Conservation (phyloP, 2,113 vertebrate genomes). For the Microtus richardsoni region DNA sequence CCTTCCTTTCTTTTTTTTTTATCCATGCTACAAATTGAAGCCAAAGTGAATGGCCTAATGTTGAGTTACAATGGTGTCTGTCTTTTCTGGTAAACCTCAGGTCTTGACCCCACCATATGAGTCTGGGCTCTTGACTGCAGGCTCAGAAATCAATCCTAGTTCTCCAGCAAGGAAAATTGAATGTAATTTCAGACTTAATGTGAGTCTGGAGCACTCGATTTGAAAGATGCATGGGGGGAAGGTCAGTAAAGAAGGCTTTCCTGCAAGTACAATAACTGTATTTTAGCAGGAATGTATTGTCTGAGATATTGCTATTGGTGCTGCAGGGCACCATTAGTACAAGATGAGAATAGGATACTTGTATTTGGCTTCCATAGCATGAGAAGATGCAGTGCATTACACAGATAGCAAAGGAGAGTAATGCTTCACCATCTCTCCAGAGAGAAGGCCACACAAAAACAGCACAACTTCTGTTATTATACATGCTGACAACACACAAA, state of each 20-base stretch:
- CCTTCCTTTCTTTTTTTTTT: not conserved
- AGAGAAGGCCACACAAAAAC: not conserved
- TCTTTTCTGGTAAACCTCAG: not conserved
- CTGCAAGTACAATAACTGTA: constrained; percentile 46
- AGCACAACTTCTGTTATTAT: not conserved
- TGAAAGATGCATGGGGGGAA: constrained; percentile 58
- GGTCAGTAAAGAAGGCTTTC: constrained; percentile 28
- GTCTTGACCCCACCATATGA: not conserved
- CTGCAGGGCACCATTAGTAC: constrained; percentile 2
- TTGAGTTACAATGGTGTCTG: not conserved
- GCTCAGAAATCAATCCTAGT: constrained; percentile 35
- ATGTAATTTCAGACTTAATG: constrained; percentile 58
- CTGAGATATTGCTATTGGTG: not conserved
- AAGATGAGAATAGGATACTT: not conserved
- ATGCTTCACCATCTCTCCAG: not conserved
- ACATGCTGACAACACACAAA: not conserved
- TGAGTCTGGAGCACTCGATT: constrained; percentile 39
- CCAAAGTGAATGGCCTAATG: not conserved
- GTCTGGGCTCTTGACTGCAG: constrained; percentile 33
- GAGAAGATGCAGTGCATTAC: not conserved
- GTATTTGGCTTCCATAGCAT: not conserved
- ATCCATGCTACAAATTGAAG: not conserved
- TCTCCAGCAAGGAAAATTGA: constrained; percentile 52
- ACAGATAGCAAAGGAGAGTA: not conserved
- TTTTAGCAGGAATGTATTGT: constrained; percentile 44